phyloP scores from a whole-genome alignment of 2,888 invertebrate genomes.

The Carabus problematicus region DNA sequence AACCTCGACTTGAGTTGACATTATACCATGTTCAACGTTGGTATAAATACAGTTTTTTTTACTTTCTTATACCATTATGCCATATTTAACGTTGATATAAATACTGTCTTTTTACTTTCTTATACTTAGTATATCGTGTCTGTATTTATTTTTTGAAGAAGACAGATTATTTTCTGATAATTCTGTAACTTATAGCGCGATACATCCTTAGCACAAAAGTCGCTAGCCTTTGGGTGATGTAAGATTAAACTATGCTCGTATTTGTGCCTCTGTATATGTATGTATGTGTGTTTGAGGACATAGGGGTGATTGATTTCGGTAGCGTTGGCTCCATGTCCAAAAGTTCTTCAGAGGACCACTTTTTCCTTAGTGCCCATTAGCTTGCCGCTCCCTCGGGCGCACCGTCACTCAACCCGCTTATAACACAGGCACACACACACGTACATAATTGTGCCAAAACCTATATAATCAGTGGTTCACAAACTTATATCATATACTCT shows the following conservation, averaged over 20 bases:
- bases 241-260: not conserved
- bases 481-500: too few species aligned
- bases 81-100: too few species aligned
- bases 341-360: slow-evolving; percentile 17
- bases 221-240: too few species aligned
- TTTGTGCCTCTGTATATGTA: not conserved
- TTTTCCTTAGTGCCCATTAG: slow-evolving; percentile 31
- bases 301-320: slow-evolving; percentile 7
- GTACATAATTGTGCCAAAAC: slow-evolving; percentile 2
- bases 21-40: too few species aligned
- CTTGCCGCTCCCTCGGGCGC: slow-evolving; percentile 11
- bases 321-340: not conserved
- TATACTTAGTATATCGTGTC: not conserved
- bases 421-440: slow-evolving; percentile 2
- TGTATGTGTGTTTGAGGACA: not conserved
- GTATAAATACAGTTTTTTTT: too few species aligned
- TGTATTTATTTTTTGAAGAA: too few species aligned
- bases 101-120: too few species aligned
- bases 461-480: not conserved
- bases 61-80: too few species aligned
- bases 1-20: too few species aligned
- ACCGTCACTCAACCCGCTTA: slow-evolving; percentile 17
- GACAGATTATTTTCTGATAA: not conserved
- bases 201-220: not conserved
- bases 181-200: not conserved